Percentiles rank a stretch among this genome's conserved stretches.
Conservation (phyloP, 2,888 invertebrate species). For the Amphimallon solstitiale region DNA sequence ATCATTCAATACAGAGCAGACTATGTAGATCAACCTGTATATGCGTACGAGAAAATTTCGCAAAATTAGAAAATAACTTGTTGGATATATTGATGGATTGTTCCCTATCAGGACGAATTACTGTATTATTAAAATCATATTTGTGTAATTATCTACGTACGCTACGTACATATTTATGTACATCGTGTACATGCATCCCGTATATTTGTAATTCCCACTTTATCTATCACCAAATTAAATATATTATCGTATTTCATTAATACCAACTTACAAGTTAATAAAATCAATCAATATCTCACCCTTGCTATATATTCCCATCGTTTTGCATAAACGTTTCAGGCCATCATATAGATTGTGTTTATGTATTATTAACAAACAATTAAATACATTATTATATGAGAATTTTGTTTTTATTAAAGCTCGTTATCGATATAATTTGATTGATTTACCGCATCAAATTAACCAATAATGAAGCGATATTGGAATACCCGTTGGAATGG, state of each 20-base stretch:
- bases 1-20: no score
- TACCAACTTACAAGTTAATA: not conserved
- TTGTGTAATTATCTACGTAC: constrained; percentile 16
- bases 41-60: no score
- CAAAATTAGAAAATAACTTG: no score
- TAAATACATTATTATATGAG: constrained; percentile 28
- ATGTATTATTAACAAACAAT: constrained; percentile 22
- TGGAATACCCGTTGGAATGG: constrained; percentile 1
- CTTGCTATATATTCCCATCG: not conserved
- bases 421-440: constrained; percentile 33
- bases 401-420: constrained; percentile 29
- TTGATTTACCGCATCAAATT: constrained; percentile 33
- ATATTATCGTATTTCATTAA: constrained; percentile 12
- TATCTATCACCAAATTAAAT: constrained; percentile 32
- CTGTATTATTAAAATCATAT: constrained; percentile 22
- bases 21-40: no score
- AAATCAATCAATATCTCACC: no score
- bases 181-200: not conserved
- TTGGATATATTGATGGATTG: constrained; percentile 6
- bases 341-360: constrained; percentile 10
- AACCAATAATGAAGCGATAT: constrained; percentile 32
- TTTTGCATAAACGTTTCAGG: not conserved
- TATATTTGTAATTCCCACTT: constrained; percentile 4
- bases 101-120: constrained; percentile 17
- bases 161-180: not conserved